Evolutionary conservation across 2,888 invertebrate genomes (phyloP).

Genomic region (Pristionchus japonicus): DNA sequence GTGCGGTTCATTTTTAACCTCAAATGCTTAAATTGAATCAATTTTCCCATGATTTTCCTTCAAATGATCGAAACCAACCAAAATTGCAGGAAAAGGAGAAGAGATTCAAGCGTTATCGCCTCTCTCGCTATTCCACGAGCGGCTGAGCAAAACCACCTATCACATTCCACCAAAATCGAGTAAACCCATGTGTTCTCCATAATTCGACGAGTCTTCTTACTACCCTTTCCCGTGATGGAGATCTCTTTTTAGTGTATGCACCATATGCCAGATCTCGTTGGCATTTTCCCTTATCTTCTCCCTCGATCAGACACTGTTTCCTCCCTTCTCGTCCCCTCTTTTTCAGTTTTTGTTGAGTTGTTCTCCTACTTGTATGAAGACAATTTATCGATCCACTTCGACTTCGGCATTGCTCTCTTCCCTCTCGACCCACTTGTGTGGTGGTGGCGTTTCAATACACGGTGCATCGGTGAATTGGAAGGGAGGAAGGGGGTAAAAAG

Average conservation of each 20-base stretch:
- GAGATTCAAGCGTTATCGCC: not conserved
- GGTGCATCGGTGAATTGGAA: conserved; percentile 23
- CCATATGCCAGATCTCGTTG: not conserved
- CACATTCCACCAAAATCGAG: not conserved
- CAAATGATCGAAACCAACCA: not conserved
- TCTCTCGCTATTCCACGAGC: not conserved
- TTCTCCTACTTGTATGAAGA: not conserved
- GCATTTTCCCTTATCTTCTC: not conserved
- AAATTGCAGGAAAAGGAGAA: not conserved
- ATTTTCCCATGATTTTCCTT: no score
- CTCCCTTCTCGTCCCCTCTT: not conserved
- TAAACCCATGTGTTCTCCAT: not conserved
- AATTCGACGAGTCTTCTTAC: not conserved
- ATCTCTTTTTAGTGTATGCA: not conserved
- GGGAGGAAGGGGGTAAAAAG: not conserved
- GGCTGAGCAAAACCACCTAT: not conserved
- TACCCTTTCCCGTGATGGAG: not conserved
- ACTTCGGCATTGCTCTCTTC: not conserved
- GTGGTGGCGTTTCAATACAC: conserved; percentile 30
- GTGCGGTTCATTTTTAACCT: not conserved
- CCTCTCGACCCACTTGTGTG: not conserved
- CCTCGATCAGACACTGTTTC: conserved; percentile 23
- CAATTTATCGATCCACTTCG: not conserved
- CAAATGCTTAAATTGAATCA: no score
- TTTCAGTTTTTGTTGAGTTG: conserved; percentile 12